These are phyloP conservation scores for Cheilosia impressa DNA, from an alignment of 2,888 invertebrate genomes.

Conservation along the genomic window DNA sequence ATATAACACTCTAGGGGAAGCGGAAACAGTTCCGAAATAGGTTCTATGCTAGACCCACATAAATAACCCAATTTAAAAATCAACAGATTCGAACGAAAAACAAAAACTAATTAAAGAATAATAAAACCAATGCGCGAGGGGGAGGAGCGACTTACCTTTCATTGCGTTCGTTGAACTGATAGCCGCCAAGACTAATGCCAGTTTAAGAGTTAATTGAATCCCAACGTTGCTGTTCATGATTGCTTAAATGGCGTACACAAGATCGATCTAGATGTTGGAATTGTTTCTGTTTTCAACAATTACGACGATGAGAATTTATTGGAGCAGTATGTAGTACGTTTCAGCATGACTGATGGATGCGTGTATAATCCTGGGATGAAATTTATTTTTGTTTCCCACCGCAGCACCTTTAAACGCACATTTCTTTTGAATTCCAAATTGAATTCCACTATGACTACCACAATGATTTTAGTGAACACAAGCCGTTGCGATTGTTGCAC, in stretches of 20 bases:
- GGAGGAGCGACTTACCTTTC: slow-evolving; percentile 56
- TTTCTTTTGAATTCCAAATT: slow-evolving; percentile 13
- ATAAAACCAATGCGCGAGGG: slow-evolving; percentile 2
- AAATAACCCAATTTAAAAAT: slow-evolving; percentile 1
- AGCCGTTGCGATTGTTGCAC: neutral
- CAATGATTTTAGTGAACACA: slow-evolving; percentile 12
- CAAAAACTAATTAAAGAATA: slow-evolving; percentile 1
- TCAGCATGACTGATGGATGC: slow-evolving; percentile 9
- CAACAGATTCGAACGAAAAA: neutral
- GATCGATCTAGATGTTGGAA: slow-evolving; percentile 20
- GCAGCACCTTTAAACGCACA: neutral
- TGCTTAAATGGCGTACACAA: slow-evolving; percentile 33
- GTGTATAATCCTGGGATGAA: neutral
- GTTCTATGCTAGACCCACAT: neutral
- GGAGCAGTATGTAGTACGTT: neutral
- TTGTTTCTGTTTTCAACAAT: slow-evolving; percentile 13
- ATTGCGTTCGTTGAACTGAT: slow-evolving; percentile 58
- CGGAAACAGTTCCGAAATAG: neutral
- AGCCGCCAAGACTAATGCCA: slow-evolving; percentile 40
- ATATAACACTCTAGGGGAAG: neutral
- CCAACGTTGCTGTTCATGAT: slow-evolving; percentile 55
- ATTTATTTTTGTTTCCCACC: neutral
- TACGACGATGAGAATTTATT: slow-evolving; percentile 35
- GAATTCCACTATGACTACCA: slow-evolving; percentile 6
- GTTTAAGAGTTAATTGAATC: slow-evolving; percentile 43